These are phyloP conservation scores for Caenorhabditis remanei DNA, from an alignment of 1,140 invertebrate species.

Conservation along the genomic window DNA sequence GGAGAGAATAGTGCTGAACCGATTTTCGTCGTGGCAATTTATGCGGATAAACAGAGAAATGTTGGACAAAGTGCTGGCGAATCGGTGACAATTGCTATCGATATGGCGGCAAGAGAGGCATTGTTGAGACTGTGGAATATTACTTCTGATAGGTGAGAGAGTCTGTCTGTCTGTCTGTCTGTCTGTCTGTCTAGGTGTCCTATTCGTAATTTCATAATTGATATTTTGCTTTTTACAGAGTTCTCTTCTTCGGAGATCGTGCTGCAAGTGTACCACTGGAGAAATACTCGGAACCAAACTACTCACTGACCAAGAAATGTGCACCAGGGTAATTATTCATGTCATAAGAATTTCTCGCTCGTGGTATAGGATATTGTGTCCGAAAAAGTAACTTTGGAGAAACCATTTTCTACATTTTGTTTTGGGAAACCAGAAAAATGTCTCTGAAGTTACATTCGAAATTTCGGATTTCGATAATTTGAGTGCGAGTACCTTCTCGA, in stretches of 20 bases:
- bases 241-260: conserved; percentile 60
- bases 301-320: conserved; percentile 43
- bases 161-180: conserved; percentile 61
- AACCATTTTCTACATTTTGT: too few relatives aligned
- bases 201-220: neutral
- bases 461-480: too few relatives aligned
- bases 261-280: conserved; percentile 42
- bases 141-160: conserved; percentile 59
- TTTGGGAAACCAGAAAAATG: too few relatives aligned
- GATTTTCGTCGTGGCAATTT: conserved; percentile 75
- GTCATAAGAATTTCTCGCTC: too few relatives aligned
- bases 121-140: conserved; percentile 72
- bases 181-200: conserved; percentile 39
- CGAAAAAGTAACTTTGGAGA: neutral
- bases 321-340: conserved; percentile 21
- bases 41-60: conserved; percentile 67
- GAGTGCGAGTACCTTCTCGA: too few relatives aligned
- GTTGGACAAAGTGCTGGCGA: conserved; percentile 74
- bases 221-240: conserved; percentile 5
- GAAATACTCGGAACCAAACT: conserved; percentile 30
- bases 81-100: conserved; percentile 71
- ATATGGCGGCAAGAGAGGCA: conserved; percentile 73
- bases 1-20: conserved; percentile 70
- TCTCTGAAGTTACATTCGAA: too few relatives aligned
- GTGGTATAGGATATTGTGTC: too few relatives aligned